Percentiles rank a stretch among this genome's conserved stretches.
Evolutionary conservation across 2,113 vertebrate species (phyloP).

Genomic region (Salvelinus sp.): DNA sequence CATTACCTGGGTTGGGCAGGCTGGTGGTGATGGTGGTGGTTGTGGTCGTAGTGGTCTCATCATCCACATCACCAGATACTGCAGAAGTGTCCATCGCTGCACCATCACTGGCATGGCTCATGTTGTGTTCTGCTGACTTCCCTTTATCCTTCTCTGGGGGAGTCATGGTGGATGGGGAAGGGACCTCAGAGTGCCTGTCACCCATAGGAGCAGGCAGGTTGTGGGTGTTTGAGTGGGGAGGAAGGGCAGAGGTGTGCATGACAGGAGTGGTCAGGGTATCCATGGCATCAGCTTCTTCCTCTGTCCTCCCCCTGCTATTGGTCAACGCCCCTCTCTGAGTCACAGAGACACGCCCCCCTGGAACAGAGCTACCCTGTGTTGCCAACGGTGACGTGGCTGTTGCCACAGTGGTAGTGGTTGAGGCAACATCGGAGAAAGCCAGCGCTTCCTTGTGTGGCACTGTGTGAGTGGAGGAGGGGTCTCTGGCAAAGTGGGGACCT

Average conservation of each 20-base stretch:
- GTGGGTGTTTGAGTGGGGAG: slow-evolving; percentile 16
- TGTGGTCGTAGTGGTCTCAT: slow-evolving; percentile 82
- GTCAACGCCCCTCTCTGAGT: background rate
- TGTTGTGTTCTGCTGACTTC: slow-evolving; percentile 21
- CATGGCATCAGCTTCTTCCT: slow-evolving; percentile 17
- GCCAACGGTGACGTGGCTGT: slow-evolving; percentile 29
- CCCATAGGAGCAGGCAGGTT: slow-evolving; percentile 1
- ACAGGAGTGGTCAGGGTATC: slow-evolving; percentile 33
- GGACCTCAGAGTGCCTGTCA: slow-evolving; percentile 6
- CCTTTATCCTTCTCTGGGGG: slow-evolving; percentile 29
- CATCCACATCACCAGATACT: slow-evolving; percentile 70
- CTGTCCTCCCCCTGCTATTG: slow-evolving; percentile 20
- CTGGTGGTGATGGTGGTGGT: slow-evolving; percentile 80
- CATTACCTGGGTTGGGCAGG: slow-evolving; percentile 80
- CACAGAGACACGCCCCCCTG: slow-evolving; percentile 1
- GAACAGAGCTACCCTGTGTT: slow-evolving; percentile 24
- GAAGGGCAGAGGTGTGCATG: slow-evolving; percentile 31
- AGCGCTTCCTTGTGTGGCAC: too few relatives aligned
- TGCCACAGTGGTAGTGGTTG: slow-evolving; percentile 35
- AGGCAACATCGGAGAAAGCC: slow-evolving; percentile 47
- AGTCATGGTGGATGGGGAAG: slow-evolving; percentile 1
- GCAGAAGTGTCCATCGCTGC: slow-evolving; percentile 20
- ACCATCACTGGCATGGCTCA: slow-evolving; percentile 8
- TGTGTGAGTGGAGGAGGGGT: slow-evolving; percentile 8
- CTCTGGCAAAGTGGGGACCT: slow-evolving; percentile 11